Percentiles rank a stretch among this genome's conserved stretches.
phyloP scores from a whole-genome alignment of 2,888 invertebrate species.

The Microdon myrmicae region DNA sequence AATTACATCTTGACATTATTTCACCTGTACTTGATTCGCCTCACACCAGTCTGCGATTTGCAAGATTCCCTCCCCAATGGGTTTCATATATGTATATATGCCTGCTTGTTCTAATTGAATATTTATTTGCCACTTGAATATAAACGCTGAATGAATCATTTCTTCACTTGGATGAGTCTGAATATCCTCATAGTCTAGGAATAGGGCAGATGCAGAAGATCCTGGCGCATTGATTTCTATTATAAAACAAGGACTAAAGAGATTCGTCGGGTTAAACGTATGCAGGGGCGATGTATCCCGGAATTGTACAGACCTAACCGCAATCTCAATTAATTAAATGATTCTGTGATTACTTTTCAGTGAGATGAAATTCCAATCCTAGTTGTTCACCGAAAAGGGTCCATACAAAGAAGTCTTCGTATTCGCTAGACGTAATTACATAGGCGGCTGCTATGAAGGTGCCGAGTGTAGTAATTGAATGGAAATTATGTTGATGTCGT shows the following conservation, averaged over 20 bases:
- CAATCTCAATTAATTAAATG: conserved; percentile 50
- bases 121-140: conserved; percentile 37
- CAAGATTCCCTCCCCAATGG: conserved; percentile 1
- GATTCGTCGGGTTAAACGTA: neutral
- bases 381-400: conserved; percentile 22
- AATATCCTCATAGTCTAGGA: conserved; percentile 29
- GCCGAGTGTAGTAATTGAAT: conserved; percentile 45
- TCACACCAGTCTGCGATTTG: conserved; percentile 1
- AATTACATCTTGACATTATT: conserved; percentile 23
- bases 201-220: conserved; percentile 22
- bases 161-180: too few relatives aligned
- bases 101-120: conserved; percentile 46
- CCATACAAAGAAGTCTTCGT: conserved; percentile 31
- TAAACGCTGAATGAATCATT: neutral
- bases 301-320: conserved; percentile 23
- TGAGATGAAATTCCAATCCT: conserved; percentile 9
- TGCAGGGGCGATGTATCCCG: neutral
- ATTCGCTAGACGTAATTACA: conserved; percentile 16
- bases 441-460: conserved; percentile 6
- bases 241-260: conserved; percentile 5
- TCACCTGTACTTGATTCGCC: conserved; percentile 6
- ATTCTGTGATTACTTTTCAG: conserved; percentile 49
- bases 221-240: conserved; percentile 11
- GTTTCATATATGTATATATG: conserved; percentile 25
- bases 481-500: conserved; percentile 50